Evolutionary conservation across 2,797 vertebrate species (phyloP), one percentile per base, ranked within the genome.

Genomic region (Spondyliosoma cantharus): DNA sequence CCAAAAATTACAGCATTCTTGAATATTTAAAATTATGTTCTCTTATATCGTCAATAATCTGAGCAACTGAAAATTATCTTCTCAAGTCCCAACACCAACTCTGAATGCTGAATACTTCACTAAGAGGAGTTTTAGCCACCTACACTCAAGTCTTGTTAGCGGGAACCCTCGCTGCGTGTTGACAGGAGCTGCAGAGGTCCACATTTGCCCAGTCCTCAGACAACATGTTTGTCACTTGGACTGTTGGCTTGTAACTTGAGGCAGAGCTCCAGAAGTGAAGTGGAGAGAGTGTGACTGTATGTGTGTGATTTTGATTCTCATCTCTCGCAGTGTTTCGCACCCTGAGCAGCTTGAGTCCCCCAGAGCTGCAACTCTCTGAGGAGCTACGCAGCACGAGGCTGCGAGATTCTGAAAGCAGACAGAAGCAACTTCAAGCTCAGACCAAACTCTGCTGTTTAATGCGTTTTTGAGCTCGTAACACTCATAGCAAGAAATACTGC

Each of bases 191-290:
- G 63, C 83, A 79, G 57, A 83, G 70, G 86, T 86, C 86, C 74
- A 60, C 84, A 5, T 73, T 74, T 22, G 63, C 78, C 76, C 86
- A 22, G 70, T 80, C 85, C 82, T 89, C 84, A 63, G 71, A 82
- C 78, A 46, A 78, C 81, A 80, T 49, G 87, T 86, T 86, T 79
- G 83, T 79, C 58, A 49, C 81, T 84, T 27, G 71, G 81, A 88
- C 75, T 73, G 70, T 27, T 84, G 87, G 89, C 76, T 81, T 74
- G 73, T 83, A 63, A 72, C 58, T 73, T 42, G 81, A 69, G 89
- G 91, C 90, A 85, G 73, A 32, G 72, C 79, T 89, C 88, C 88
- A 92, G 86, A 49, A 80, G 79, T 61, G 76, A 76, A 83, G 76
- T 17, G 67, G 32, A 43, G 73, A 42, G 52, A 64, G 76, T 61